Conservation (phyloP, 2,797 vertebrate genomes). For the Muraenolepis orangiensis region DNA sequence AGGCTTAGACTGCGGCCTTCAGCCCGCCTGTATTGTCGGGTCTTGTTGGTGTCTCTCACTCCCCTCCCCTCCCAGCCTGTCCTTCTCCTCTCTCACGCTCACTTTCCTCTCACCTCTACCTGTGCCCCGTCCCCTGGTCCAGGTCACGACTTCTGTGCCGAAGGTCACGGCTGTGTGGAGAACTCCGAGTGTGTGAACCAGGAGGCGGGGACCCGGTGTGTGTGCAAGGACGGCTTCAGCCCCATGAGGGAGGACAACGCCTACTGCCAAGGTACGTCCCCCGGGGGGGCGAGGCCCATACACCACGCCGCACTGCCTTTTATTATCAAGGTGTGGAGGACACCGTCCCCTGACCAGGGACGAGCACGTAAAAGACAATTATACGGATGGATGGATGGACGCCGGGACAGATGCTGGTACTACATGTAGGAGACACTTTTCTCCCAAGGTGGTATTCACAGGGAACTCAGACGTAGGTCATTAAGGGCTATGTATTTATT, state of each 20-base stretch:
- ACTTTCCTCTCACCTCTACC: slow-evolving; percentile 6
- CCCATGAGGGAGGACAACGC: slow-evolving; percentile 91
- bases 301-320: too few species aligned
- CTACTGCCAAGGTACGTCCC: slow-evolving; percentile 91
- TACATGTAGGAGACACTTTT: too few species aligned
- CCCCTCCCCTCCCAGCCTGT: slow-evolving; percentile 19
- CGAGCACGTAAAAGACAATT: neutral
- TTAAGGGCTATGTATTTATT: neutral
- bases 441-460: too few species aligned
- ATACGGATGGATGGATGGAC: neutral
- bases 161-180: slow-evolving; percentile 86
- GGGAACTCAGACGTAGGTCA: too few species aligned
- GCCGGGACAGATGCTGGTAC: neutral
- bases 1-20: too few species aligned
- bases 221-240: slow-evolving; percentile 89
- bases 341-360: neutral
- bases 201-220: slow-evolving; percentile 87
- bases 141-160: slow-evolving; percentile 95
- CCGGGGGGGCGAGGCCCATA: neutral
- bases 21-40: too few species aligned
- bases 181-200: slow-evolving; percentile 91
- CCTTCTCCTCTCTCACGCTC: neutral
- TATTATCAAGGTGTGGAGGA: neutral
- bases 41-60: slow-evolving; percentile 19
- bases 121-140: too few species aligned